A percentile compares a stretch with the other conserved stretches of the same genome.
phyloP scores from a whole-genome alignment of 2,113 vertebrate species.

The Oceanites oceanicus region DNA sequence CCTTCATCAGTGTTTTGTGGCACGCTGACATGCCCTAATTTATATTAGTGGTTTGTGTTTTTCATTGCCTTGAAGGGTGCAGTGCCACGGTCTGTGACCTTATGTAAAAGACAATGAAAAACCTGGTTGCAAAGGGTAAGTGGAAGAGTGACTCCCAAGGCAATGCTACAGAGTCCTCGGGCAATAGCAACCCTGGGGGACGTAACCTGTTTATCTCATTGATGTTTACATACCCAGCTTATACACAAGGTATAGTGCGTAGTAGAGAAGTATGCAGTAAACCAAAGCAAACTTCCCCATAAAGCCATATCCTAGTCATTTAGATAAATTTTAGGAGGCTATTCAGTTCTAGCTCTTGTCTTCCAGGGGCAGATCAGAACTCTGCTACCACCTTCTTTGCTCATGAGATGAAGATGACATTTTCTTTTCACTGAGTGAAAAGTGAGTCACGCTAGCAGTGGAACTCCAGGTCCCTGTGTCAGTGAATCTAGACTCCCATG shows the following conservation, averaged over 20 bases:
- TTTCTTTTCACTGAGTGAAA: not conserved
- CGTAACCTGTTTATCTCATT: not conserved
- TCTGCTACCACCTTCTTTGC: not conserved
- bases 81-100: not conserved
- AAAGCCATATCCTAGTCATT: not conserved
- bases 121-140: not conserved
- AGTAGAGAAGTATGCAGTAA: not conserved
- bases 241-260: not conserved
- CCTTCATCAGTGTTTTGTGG: not conserved
- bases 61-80: not conserved
- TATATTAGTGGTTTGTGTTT: not conserved
- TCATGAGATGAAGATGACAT: not conserved
- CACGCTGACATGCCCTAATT: not conserved
- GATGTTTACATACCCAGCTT: not conserved
- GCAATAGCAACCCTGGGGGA: not conserved
- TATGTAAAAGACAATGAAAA: not conserved
- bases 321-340: not conserved
- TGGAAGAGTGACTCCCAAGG: not conserved
- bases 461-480: not conserved
- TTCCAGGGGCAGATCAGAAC: not conserved
- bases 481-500: not conserved
- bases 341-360: not conserved
- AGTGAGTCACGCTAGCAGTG: accelerated
- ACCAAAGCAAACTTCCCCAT: not conserved
- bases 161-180: not conserved